Conservation (phyloP, 2,888 invertebrate species). For the Agonum fuliginosum region DNA sequence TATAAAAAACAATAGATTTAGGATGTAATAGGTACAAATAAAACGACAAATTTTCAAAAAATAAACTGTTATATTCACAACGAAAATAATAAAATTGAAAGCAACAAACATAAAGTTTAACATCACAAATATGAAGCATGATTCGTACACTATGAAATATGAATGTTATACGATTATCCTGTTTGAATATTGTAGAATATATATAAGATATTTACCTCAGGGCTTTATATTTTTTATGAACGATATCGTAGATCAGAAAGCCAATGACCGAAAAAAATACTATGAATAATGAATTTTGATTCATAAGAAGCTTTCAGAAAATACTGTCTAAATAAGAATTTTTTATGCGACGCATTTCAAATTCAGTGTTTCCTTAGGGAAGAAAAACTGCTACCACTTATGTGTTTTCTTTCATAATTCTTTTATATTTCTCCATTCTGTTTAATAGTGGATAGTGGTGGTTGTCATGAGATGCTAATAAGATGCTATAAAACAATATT, state of each 20-base stretch:
- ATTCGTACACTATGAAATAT: not conserved
- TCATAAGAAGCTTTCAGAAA: not conserved
- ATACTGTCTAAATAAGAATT: not conserved
- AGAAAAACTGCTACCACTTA: not conserved
- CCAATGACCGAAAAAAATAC: not conserved
- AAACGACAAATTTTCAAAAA: too few species aligned
- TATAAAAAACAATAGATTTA: too few species aligned
- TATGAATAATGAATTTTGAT: not conserved
- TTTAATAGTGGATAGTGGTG: not conserved
- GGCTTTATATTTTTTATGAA: not conserved
- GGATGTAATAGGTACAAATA: too few species aligned
- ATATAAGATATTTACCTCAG: not conserved
- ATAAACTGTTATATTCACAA: too few species aligned
- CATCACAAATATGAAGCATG: not conserved
- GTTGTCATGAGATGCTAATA: not conserved
- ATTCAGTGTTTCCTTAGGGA: not conserved
- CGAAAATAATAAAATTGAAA: not conserved
- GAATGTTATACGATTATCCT: too few species aligned
- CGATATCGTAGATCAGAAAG: not conserved
- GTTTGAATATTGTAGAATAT: not conserved
- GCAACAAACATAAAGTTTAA: not conserved
- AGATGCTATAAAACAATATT: too few species aligned
- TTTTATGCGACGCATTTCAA: not conserved
- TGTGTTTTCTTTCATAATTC: conserved; percentile 1
- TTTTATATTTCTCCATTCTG: not conserved